Percentiles rank a stretch among this genome's conserved stretches.
Conservation (phyloP, 2,113 vertebrate species). For the Mastomys coucha region DNA sequence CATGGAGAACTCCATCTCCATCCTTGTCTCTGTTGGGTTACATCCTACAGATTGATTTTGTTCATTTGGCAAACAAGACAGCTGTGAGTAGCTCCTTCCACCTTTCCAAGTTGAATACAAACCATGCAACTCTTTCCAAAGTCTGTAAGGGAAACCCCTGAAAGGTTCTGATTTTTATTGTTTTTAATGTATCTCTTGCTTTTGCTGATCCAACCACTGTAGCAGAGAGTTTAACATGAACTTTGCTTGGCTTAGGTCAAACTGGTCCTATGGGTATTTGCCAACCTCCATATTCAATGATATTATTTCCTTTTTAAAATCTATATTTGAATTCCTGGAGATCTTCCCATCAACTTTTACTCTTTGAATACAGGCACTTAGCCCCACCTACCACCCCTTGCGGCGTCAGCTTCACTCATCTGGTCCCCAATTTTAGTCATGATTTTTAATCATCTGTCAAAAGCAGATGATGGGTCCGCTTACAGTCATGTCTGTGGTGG, state of each 20-base stretch:
- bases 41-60: background rate
- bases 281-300: too few species aligned
- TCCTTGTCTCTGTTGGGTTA: background rate
- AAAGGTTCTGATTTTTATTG: background rate
- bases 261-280: background rate
- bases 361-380: background rate
- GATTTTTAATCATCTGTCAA: background rate
- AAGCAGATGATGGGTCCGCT: accelerated
- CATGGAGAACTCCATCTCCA: background rate
- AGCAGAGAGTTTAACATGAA: background rate
- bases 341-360: background rate
- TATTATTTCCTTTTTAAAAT: background rate
- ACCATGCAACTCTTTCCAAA: background rate
- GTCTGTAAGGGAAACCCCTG: background rate
- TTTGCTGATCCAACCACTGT: background rate
- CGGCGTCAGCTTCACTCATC: background rate
- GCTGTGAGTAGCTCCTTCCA: background rate
- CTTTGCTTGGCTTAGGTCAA: background rate
- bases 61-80: background rate
- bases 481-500: background rate
- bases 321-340: background rate
- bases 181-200: background rate
- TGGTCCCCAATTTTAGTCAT: background rate
- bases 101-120: background rate
- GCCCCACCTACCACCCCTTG: background rate